Base-by-base conservation (phyloP, 2,797 vertebrate genomes). In the Melanogrammus aeglefinus region DNA sequence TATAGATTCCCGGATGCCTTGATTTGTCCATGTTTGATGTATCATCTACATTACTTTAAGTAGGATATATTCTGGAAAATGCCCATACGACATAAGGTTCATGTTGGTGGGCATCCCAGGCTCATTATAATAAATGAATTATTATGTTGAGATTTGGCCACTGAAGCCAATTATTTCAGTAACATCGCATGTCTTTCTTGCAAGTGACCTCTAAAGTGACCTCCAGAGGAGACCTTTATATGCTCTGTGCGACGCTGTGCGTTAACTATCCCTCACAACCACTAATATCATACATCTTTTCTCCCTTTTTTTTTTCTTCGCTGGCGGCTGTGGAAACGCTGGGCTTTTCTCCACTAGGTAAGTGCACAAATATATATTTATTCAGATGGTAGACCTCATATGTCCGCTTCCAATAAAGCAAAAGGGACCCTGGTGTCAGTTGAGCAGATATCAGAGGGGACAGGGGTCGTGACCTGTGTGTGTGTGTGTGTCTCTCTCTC, bases 331-430 rank as follows among this genome's bases (percentile, higher is more conserved):
- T 75, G 63, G 1, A 24, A 63, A n/a, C 69, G 3, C 9, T 74
- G n/a, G 82, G 21, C 57, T 76, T 76, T 14, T 78, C 74, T 31
- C 72, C 66, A 84, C 78, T 73, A 94, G 92, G 93, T 94, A 89
- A 93, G 93, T 87, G 29, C 57, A 80, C 27, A 86, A 6, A 70
- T 29, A 31, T 29, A 31, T 33, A 29, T 71, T 29, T 33, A 71
- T 71, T 33, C 69, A 33, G 69, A 31, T 71, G 24, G 69, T 33
- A 29, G 27, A 71, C n/a, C 29, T 13, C 31, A 31, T 71, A 29
- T 71, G 27, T 5, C 13, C 69, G 14, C 29, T 13, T 29, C 69
- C 21, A 79, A 75, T 85, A 83, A 80, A 77, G 84, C 29, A 38
- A 79, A 78, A 70, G 73, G 73, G 81, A 79, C 57, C 41, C 3